These are phyloP conservation scores for Nothocercus julius DNA, from an alignment of 2,113 vertebrate species.

Conservation along the genomic window DNA sequence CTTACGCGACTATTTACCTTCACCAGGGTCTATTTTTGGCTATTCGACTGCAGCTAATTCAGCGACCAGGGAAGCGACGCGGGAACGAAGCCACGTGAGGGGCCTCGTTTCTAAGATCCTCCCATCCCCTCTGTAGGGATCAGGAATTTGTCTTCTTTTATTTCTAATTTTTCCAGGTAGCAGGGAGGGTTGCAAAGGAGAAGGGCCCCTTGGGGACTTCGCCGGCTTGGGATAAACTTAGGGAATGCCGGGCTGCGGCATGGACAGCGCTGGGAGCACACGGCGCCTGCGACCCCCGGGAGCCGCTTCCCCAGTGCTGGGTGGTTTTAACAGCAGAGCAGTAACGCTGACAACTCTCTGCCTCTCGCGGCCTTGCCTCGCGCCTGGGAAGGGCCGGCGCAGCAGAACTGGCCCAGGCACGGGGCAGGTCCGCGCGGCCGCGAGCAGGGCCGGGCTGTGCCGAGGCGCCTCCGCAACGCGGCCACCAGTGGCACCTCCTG, in stretches of 20 bases:
- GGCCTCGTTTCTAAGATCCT: not conserved
- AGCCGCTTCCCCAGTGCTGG: not conserved
- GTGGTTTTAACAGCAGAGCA: conserved; percentile 51
- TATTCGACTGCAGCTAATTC: not conserved
- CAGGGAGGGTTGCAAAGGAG: not conserved
- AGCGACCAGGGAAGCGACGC: not conserved
- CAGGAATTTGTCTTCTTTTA: not conserved
- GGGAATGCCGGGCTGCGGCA: no score
- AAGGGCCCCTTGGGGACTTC: not conserved
- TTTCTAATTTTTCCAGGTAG: not conserved
- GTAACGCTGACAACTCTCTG: conserved; percentile 25
- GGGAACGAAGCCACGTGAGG: not conserved
- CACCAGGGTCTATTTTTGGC: not conserved
- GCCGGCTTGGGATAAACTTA: no score
- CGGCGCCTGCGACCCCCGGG: no score
- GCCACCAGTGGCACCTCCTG: not conserved
- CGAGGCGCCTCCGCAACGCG: no score
- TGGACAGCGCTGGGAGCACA: no score
- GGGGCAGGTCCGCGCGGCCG: no score
- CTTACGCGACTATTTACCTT: conserved; percentile 36
- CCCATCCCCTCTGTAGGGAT: not conserved
- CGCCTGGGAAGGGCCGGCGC: not conserved
- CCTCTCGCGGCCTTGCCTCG: no score
- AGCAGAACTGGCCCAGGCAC: not conserved
- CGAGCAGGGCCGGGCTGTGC: no score